Base-by-base conservation (phyloP, 2,888 invertebrate genomes). In the Caenorhabditis japonica region DNA sequence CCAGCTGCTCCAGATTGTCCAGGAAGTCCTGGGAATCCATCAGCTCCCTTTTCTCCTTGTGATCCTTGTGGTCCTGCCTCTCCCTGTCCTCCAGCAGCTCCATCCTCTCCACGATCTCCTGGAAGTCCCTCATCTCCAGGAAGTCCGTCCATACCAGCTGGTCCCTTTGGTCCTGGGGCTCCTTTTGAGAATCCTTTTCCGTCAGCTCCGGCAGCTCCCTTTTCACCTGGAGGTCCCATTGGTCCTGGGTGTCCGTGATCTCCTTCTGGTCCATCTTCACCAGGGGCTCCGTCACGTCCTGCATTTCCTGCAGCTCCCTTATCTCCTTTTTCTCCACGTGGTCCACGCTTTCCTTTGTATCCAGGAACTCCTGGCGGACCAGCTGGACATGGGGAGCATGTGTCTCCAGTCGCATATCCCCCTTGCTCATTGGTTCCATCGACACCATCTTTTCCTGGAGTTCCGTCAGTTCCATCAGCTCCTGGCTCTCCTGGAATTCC, bases 31-130 rank as follows among this genome's bases (percentile, higher is more conserved):
- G 81, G 69, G 53, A 77, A 64, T 55, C 84, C 84, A 62, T 76
- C 79, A 25, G 79, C 70, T 56, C 84, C 84, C 34, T 72, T 75
- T 39, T 78, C 77, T 49, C 83, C 83, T 44, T 70, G 75, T 5
- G 68, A 56, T 55, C 81, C 78, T 51, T 66, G 77, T 21, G 77
- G 80, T 55, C 84, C 84, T 30, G 64, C 64, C 15, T 73, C 79
- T 52, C 84, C 84, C 47, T 69, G 78, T 23, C 72, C 61, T 47
- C 85, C 85, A 8, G 76, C 74, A 8, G 76, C 33, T n/a, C 81
- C 83, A 52, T 86, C 86, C 8, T 84, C 84, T 64, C 85, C 85
- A 38, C 85, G 70, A 43, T 83, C 84, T 59, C 86, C 86, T 46
- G 85, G 84, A 46, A 79, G 76, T 60, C 85, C 85, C 61, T 84